These are phyloP conservation scores for Globicephala melas DNA, from an alignment of 2,113 vertebrate species.

Conservation along the genomic window DNA sequence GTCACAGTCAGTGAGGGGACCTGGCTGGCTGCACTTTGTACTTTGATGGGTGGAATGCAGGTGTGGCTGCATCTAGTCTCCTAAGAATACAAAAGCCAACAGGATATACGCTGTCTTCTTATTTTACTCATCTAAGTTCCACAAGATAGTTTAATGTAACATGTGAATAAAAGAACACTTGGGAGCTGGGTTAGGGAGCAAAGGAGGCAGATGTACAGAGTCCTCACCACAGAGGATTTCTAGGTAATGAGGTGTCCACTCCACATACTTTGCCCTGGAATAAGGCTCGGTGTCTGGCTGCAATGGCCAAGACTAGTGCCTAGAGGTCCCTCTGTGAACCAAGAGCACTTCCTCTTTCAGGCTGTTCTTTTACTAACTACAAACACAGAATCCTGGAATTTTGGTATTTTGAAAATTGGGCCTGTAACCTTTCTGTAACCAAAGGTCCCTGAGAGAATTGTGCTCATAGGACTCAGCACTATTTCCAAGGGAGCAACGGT, in stretches of 20 bases:
- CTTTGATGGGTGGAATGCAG: not conserved
- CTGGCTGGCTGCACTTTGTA: not conserved
- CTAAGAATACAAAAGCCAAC: not conserved
- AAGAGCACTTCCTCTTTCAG: constrained; percentile 41
- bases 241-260: constrained; percentile 28
- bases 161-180: not conserved
- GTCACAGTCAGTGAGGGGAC: not conserved
- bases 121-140: not conserved
- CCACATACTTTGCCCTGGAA: constrained; percentile 29
- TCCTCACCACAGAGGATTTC: constrained; percentile 39
- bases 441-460: not conserved
- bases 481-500: not conserved
- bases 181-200: not conserved
- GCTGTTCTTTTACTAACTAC: not conserved
- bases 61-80: not conserved
- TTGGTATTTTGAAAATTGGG: not conserved
- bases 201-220: not conserved
- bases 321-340: not conserved
- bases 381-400: not conserved
- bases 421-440: not conserved
- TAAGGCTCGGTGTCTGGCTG: constrained; percentile 25
- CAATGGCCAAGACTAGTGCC: not conserved
- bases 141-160: not conserved
- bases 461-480: not conserved
- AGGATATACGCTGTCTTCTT: not conserved